phyloP scores from a whole-genome alignment of 2,113 vertebrate species.

The Cricetomys ansorgei region DNA sequence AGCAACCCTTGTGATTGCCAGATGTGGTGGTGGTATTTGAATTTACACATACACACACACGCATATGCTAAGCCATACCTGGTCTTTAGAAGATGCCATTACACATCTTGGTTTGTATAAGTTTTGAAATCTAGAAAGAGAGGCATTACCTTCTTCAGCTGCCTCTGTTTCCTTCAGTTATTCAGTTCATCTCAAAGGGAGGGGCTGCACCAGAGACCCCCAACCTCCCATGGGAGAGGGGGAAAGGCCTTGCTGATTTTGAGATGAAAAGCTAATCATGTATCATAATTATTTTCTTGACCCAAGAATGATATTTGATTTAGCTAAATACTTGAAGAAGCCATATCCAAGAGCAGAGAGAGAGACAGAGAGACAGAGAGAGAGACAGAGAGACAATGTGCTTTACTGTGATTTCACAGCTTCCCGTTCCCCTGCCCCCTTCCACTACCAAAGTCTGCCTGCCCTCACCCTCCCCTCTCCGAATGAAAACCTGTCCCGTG shows the following conservation, averaged over 20 bases:
- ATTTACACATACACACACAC: not conserved
- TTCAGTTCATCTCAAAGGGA: fast-evolving
- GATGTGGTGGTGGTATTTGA: not conserved
- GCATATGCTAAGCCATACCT: not conserved
- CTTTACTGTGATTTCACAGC: not conserved
- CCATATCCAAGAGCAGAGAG: slow-evolving; percentile 78
- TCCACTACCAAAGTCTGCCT: not conserved
- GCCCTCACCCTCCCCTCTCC: not conserved
- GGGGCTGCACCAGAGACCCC: not conserved
- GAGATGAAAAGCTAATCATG: slow-evolving; percentile 83
- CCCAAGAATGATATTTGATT: slow-evolving; percentile 88
- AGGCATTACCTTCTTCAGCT: not conserved
- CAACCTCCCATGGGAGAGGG: too few relatives aligned
- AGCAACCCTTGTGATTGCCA: too few relatives aligned
- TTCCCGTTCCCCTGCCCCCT: not conserved
- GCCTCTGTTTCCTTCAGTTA: not conserved
- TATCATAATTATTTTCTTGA: slow-evolving; percentile 88
- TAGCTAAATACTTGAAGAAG: slow-evolving; percentile 82
- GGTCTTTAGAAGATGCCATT: not conserved
- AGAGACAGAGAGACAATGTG: not conserved
- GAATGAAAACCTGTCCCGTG: not conserved
- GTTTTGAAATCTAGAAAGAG: not conserved
- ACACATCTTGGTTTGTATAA: not conserved
- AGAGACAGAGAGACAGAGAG: too few relatives aligned
- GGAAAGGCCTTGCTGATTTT: slow-evolving; percentile 82